Base-by-base conservation (phyloP, 2,113 vertebrate species). In the Rhynchomys soricoides region DNA sequence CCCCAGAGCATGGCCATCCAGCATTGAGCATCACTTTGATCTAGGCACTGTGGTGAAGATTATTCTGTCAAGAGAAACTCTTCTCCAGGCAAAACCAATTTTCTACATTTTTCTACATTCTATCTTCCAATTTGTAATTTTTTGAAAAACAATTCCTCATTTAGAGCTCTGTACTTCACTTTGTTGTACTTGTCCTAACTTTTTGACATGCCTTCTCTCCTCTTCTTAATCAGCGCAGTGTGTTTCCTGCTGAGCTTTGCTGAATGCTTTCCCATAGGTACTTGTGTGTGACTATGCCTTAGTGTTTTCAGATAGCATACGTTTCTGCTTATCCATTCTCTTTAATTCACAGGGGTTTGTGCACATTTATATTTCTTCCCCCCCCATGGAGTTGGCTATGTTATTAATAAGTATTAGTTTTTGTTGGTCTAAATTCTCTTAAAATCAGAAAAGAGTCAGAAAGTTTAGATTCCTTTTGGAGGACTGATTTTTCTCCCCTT, bases 191-290 rank as follows among this genome's bases (percentile, higher is more conserved):
- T 1, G 1, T 52, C 92, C 57, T 57, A 4, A 10, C 26, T 59
- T 59, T 90, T 31, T 89, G 89, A 71, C 66, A 68, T 90, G 59
- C 55, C 52, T 93, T 94, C 64, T 71, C 57, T 90, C 77, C 83
- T 78, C 31, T 40, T 79, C 79, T 64, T 89, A 75, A 57, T 59
- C 64, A 74, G 31, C 24, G 55, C 40, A 57, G 70, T 26, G 10
- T 21, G 21, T 77, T 91, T 95, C 45, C 34, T 59, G 62, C 48
- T 88, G 71, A 74, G 43, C 43, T 50, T 52, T 91, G 78, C 50
- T 86, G 8, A 16, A 40, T 19, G 74, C 19, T 95, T 52, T 78
- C 91, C 40, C 29, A 1, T 22, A 93, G 85, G 77, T 77, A 52
- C 55, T 68, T 62, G 52, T 52, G 3, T 87, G 45, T 86, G 83